Evolutionary conservation across 2,888 invertebrate genomes (phyloP), one percentile per base, ranked within the genome.

Genomic region (Drosophila basisetae): DNA sequence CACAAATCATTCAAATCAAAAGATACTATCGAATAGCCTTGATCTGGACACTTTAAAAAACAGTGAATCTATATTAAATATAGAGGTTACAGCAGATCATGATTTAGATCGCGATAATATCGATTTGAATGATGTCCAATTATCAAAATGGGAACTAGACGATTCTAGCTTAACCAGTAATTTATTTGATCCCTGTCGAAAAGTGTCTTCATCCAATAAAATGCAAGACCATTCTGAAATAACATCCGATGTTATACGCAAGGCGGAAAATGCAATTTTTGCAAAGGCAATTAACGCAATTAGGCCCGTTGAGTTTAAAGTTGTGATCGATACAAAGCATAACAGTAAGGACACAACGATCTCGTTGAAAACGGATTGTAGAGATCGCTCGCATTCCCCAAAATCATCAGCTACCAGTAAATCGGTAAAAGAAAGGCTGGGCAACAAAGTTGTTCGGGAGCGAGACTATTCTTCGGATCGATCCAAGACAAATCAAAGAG

Each of bases 121-220:
- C 54, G 90, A 92, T 11, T 71, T 81, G 11, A 83, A 78, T 35
- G 79, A 97, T 70, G 97, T 98, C 0, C 97, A 96, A 90, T 94
- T 96, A 60, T 98, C 98, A 1, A 98, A 98, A 93, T 98, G 98
- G 98, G 98, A 98, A 37, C 96, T 98, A 96, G 98, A 98, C 93
- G 95, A 97, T 28, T 96, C 96, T 50, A 96, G 96, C 62, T 95
- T 95, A 49, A 94, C 50, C 33, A 94, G 71, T 91, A 93, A 71
- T 77, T 78, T 50, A 74, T 94, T 94, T 61, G 94, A 94, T 0
- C 94, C 94, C 25, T 75, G 68, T 25, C 74, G 68, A 25, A 94
- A 94, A 85, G 93, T 94, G 31, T 92, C 39, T 13, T 18, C 94
- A 22, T 93, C 94, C 41, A 94, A 94, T 1, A 94, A 79, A 59